These are phyloP conservation scores for Dascyllus trimaculatus DNA, from an alignment of 2,113 vertebrate genomes.

Conservation along the genomic window DNA sequence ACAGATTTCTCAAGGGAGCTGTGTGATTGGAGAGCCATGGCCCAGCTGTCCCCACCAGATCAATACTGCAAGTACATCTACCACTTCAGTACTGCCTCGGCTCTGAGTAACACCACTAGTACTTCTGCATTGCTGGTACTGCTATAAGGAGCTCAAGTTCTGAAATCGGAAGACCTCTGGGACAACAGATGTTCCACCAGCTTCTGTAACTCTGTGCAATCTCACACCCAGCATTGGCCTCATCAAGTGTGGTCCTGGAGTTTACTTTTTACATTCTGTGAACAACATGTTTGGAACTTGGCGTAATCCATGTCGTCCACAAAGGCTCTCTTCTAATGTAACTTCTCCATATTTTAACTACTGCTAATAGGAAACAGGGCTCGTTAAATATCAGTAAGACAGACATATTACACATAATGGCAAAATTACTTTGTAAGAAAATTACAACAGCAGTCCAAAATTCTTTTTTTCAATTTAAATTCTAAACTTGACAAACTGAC, in stretches of 20 bases:
- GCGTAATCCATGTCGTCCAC: neutral
- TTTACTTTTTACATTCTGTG: neutral
- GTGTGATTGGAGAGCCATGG: conserved; percentile 14
- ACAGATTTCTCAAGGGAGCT: conserved; percentile 51
- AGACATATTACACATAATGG: neutral
- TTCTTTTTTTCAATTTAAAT: no score
- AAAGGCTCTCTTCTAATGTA: no score
- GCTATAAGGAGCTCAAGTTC: neutral
- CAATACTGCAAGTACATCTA: conserved; percentile 34
- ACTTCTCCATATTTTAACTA: no score
- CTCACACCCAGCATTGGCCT: neutral
- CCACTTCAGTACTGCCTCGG: neutral
- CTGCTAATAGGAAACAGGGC: neutral
- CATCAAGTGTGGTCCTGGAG: neutral
- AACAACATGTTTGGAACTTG: neutral
- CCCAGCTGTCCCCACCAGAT: conserved; percentile 23
- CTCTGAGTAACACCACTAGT: neutral
- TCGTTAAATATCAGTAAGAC: neutral
- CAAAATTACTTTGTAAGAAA: neutral
- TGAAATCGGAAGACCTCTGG: neutral
- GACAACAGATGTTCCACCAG: neutral
- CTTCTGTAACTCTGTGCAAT: conserved; percentile 27
- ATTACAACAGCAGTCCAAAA: neutral
- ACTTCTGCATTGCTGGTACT: neutral
- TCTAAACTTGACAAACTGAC: no score